Evolutionary conservation across 2,888 invertebrate genomes (phyloP), one percentile per base, ranked within the genome.

Genomic region (Petrolisthes cinctipes): DNA sequence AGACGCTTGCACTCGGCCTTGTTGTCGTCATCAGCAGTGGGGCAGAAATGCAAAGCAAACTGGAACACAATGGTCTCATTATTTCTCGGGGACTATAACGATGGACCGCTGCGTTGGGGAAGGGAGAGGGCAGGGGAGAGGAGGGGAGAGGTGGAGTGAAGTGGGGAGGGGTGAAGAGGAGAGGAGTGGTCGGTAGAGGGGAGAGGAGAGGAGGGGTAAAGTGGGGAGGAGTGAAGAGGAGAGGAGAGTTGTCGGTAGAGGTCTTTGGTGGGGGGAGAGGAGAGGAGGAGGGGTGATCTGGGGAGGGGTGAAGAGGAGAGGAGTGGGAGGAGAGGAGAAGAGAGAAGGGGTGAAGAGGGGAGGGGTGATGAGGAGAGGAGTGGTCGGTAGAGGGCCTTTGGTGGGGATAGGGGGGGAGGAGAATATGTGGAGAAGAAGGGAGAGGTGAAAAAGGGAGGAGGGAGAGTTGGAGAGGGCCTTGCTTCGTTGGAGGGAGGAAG

Each of bases 11-110:
- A 51, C 76, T 76, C 76, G 23, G 37, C 51, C 76, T 51, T 51
- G 23, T 51, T 76, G 17, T 78, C 78, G 51, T 54, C 54, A 51
- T 78, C 78, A 76, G 84, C 78, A 78, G 73, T 84, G 84, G 57
- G 54, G 53, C 54, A 66, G 84, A 68, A 79, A 57, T 51, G 84
- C 78, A 78, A 53, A 84, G 68, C 54, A 84, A 84, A 84, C 84
- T 84, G 37, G 20, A 61, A 84, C 78, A 84, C 84, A 84, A 84
- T 84, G 37, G 84, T 68, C 84, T 84, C 84, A 84, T 84, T 84
- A 84, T 84, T 37, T 76, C 66, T 66, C 61, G 20, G 20, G 17
- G 23, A 53, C 68, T 84, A 54, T 61, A 84, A 76, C 66, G 84
- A 84, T 68, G 84, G 81, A 20, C 37, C 5, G 17, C n/a, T 71